Percentiles rank a stretch among this genome's conserved stretches.
phyloP scores from a whole-genome alignment of 2,888 invertebrate genomes.

The Pristionchus exspectatus region DNA sequence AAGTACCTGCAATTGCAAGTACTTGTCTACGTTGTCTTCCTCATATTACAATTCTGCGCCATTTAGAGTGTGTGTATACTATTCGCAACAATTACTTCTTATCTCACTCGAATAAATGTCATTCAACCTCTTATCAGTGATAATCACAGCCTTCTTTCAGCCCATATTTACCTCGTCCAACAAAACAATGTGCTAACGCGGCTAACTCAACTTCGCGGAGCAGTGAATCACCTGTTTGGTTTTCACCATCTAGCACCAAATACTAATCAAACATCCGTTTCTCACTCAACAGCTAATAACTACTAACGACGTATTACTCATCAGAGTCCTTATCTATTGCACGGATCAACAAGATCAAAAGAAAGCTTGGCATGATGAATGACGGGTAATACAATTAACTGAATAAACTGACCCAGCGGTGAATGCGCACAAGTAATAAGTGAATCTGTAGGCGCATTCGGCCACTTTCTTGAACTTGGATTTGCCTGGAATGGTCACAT shows the following conservation, averaged over 20 bases:
- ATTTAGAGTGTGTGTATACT: background rate
- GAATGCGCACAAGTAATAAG: constrained; percentile 69
- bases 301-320: background rate
- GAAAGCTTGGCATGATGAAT: background rate
- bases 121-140: background rate
- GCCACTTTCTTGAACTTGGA: constrained; percentile 76
- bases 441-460: constrained; percentile 76
- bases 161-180: background rate
- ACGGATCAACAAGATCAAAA: background rate
- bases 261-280: background rate
- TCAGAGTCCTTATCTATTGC: background rate
- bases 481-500: constrained; percentile 53
- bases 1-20: constrained; percentile 59
- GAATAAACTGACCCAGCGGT: constrained; percentile 64
- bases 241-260: background rate
- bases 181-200: background rate
- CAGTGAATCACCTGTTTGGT: background rate
- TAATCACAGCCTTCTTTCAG: background rate
- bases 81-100: background rate
- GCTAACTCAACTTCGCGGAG: background rate
- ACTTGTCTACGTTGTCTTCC: background rate
- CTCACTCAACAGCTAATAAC: background rate
- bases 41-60: background rate
- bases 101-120: background rate
- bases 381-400: background rate